Percentiles rank a stretch among this genome's conserved stretches.
phyloP scores from a whole-genome alignment of 2,888 invertebrate genomes.

The Harmothoe impar region DNA sequence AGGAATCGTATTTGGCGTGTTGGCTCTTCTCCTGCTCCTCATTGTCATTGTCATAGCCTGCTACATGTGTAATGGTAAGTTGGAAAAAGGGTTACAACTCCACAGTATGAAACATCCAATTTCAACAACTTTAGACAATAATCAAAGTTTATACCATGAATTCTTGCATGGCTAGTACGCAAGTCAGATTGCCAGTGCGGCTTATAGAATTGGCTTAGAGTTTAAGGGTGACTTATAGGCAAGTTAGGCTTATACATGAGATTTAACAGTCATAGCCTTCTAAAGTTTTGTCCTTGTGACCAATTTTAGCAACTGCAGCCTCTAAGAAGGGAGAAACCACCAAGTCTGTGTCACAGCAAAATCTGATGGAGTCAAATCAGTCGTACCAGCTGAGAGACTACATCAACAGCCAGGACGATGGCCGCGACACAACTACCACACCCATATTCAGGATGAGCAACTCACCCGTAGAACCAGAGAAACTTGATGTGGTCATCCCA shows the following conservation, averaged over 20 bases:
- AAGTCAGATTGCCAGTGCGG: no score
- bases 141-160: no score
- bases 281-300: no score
- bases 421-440: neutral
- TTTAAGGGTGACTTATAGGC: no score
- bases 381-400: neutral
- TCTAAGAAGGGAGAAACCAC: neutral
- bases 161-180: no score
- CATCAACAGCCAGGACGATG: neutral
- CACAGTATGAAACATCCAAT: no score
- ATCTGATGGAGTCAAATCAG: neutral
- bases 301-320: no score
- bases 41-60: neutral
- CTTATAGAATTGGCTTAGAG: no score
- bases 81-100: neutral
- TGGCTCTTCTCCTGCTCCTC: neutral
- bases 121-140: no score
- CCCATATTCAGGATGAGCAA: neutral
- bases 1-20: neutral
- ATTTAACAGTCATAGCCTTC: no score
- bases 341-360: neutral
- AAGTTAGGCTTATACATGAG: no score
- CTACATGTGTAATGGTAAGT: neutral
- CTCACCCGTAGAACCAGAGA: neutral
- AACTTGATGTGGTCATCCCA: neutral